These are phyloP conservation scores for Procambarus virginalis DNA, from an alignment of 1,140 invertebrate species.

Conservation along the genomic window DNA sequence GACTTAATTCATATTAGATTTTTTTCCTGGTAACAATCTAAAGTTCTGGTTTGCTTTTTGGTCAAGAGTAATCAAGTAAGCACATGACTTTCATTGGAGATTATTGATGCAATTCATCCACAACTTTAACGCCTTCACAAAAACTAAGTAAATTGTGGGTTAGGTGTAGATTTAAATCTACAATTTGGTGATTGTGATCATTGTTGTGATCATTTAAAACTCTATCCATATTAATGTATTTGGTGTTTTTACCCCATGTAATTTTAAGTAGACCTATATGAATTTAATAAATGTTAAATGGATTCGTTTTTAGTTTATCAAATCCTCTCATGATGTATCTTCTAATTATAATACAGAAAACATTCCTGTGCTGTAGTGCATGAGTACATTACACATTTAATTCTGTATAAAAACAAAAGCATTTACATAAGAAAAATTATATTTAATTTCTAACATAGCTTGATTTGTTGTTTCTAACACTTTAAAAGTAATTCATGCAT, in stretches of 20 bases:
- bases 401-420: not conserved
- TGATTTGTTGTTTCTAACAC: not conserved
- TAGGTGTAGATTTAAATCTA: conserved; percentile 32
- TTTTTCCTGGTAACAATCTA: not conserved
- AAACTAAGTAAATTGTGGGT: conserved; percentile 1
- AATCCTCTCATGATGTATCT: conserved; percentile 64
- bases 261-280: conserved; percentile 62
- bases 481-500: not conserved
- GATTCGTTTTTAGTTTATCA: conserved; percentile 8
- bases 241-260: conserved; percentile 63
- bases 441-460: not conserved
- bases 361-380: conserved; percentile 16
- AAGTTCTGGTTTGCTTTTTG: not conserved
- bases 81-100: not conserved
- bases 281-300: conserved; percentile 67
- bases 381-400: not conserved
- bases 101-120: not conserved
- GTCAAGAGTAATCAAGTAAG: not conserved
- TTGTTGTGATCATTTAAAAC: conserved; percentile 53
- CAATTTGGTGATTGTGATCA: conserved; percentile 29
- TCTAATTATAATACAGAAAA: not conserved
- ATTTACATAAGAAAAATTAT: not conserved
- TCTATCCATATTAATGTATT: conserved; percentile 44
- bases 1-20: not conserved
- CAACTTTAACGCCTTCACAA: not conserved